A percentile compares a stretch with the other conserved stretches of the same genome.
phyloP scores from a whole-genome alignment of 2,797 vertebrate genomes.

The Muscicapa striata region DNA sequence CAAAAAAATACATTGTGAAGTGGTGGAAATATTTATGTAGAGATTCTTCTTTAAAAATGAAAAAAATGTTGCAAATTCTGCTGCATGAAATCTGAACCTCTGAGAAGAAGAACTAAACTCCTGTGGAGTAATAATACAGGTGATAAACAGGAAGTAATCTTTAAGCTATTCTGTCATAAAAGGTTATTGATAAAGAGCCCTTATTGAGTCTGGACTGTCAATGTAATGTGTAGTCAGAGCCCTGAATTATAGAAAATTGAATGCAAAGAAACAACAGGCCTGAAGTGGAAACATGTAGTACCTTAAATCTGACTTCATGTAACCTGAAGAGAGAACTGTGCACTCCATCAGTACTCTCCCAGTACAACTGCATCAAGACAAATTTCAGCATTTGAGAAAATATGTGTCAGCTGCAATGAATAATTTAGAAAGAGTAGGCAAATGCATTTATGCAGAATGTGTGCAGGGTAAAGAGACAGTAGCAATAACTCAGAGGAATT shows the following conservation, averaged over 20 bases:
- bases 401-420: neutral
- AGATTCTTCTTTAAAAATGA: neutral
- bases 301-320: neutral
- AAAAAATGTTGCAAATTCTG: neutral
- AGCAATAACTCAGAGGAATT: neutral
- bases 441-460: neutral
- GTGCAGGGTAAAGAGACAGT: neutral
- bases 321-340: neutral
- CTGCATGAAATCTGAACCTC: neutral
- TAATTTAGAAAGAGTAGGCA: neutral
- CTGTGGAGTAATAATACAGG: neutral
- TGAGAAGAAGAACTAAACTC: neutral
- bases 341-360: neutral
- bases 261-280: neutral
- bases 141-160: neutral
- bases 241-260: neutral
- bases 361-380: neutral
- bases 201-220: neutral
- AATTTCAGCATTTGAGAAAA: neutral
- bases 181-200: neutral
- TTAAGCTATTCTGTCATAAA: neutral
- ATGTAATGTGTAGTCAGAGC: neutral
- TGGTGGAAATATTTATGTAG: neutral
- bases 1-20: neutral
- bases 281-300: rapidly evolving